These are phyloP conservation scores for Microtus montanus DNA, from an alignment of 2,113 vertebrate species.

Conservation along the genomic window DNA sequence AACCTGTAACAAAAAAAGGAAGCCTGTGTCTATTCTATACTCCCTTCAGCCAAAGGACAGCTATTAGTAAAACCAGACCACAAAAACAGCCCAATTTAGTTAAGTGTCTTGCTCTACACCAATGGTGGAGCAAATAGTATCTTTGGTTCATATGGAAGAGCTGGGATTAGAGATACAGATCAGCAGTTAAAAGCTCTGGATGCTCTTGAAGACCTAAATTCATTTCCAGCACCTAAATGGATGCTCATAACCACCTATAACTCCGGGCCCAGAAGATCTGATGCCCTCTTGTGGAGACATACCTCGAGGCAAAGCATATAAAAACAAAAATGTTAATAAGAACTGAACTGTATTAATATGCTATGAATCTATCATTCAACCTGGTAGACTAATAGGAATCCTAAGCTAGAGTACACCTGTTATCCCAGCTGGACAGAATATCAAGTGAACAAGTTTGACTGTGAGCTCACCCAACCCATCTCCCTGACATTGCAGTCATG, in stretches of 20 bases:
- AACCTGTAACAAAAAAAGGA: neutral
- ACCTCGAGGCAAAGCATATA: neutral
- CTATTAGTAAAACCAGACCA: neutral
- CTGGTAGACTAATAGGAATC: neutral
- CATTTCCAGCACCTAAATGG: neutral
- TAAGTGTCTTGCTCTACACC: neutral
- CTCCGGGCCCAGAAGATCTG: neutral
- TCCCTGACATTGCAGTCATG: neutral
- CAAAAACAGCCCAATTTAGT: neutral
- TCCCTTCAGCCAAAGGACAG: neutral
- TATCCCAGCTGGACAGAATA: neutral
- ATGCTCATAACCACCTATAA: neutral
- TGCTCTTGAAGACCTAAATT: neutral
- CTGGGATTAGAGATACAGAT: neutral
- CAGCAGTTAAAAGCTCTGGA: neutral
- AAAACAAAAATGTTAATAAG: neutral
- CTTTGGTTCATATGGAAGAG: neutral
- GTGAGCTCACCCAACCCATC: neutral
- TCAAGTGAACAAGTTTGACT: neutral
- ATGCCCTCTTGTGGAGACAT: neutral
- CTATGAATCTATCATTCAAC: conserved; percentile 2
- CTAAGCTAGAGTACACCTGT: neutral
- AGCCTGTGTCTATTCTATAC: neutral
- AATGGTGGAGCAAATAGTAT: neutral
- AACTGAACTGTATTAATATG: conserved; percentile 1